phyloP scores from a whole-genome alignment of 1,140 invertebrate species.

The Ips typographus region DNA sequence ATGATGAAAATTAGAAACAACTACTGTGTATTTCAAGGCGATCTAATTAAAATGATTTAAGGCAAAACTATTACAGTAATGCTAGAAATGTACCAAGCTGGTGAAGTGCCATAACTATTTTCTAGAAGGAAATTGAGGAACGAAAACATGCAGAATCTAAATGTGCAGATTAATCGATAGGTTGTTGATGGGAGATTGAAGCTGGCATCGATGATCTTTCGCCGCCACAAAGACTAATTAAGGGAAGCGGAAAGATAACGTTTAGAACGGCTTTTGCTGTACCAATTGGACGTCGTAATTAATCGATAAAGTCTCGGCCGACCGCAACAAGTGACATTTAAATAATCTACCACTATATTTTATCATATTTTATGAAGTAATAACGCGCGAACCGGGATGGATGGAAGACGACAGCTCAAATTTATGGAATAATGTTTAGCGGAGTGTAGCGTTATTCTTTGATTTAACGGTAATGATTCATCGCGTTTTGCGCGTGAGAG shows the following conservation, averaged over 20 bases:
- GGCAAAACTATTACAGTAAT: too few relatives aligned
- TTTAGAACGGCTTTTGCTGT: neutral
- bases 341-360: slow-evolving; percentile 13
- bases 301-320: slow-evolving; percentile 3
- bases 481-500: slow-evolving; percentile 42
- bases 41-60: too few relatives aligned
- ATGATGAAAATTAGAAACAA: too few relatives aligned
- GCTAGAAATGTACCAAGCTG: too few relatives aligned
- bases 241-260: neutral
- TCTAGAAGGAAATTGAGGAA: too few relatives aligned
- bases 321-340: slow-evolving; percentile 29
- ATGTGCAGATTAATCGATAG: too few relatives aligned
- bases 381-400: slow-evolving; percentile 17
- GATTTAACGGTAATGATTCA: slow-evolving; percentile 46
- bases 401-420: slow-evolving; percentile 39
- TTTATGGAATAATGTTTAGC: slow-evolving; percentile 41
- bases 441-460: slow-evolving; percentile 41
- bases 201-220: too few relatives aligned
- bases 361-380: slow-evolving; percentile 21
- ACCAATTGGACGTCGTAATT: neutral
- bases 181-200: too few relatives aligned
- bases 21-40: too few relatives aligned
- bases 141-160: too few relatives aligned
- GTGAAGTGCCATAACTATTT: too few relatives aligned
- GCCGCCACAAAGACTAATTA: too few relatives aligned